A percentile compares a stretch with the other conserved stretches of the same genome.
Conservation (phyloP, 1,140 invertebrate genomes). For the Tenebrio molitor region DNA sequence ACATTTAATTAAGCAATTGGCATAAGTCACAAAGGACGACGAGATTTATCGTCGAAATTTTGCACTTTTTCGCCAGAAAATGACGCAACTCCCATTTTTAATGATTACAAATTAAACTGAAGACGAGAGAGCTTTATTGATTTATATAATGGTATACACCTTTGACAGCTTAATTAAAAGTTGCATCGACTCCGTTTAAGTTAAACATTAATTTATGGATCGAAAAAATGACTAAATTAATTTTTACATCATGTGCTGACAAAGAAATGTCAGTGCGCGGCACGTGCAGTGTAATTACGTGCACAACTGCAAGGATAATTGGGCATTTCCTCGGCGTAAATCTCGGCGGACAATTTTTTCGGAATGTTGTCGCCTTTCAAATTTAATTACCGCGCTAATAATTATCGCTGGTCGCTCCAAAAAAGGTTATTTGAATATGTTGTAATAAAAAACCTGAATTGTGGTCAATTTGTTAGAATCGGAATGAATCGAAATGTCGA, state of each 20-base stretch:
- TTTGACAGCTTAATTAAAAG: slow-evolving; percentile 32
- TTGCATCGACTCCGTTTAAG: slow-evolving; percentile 19
- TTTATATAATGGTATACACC: slow-evolving; percentile 15
- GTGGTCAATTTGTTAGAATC: slow-evolving; percentile 17
- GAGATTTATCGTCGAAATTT: too few relatives aligned
- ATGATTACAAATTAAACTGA: slow-evolving; percentile 6
- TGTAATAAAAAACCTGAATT: slow-evolving; percentile 14
- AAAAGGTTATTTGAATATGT: slow-evolving; percentile 21
- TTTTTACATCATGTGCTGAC: slow-evolving; percentile 32
- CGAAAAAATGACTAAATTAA: slow-evolving; percentile 35
- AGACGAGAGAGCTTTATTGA: slow-evolving; percentile 8
- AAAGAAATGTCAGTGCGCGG: slow-evolving; percentile 25
- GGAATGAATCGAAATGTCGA: slow-evolving; percentile 18
- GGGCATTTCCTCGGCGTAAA: slow-evolving; percentile 27
- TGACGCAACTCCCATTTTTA: neutral
- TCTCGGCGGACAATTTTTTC: slow-evolving; percentile 5
- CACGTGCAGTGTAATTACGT: slow-evolving; percentile 19
- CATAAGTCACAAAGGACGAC: too few relatives aligned
- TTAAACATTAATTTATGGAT: slow-evolving; percentile 22
- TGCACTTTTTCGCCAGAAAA: too few relatives aligned
- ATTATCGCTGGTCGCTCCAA: slow-evolving; percentile 2
- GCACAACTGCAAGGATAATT: slow-evolving; percentile 24
- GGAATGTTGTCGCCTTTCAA: slow-evolving; percentile 4
- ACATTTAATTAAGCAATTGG: too few relatives aligned
- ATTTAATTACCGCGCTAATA: slow-evolving; percentile 26